These are phyloP conservation scores for Pyralis farinalis DNA, from an alignment of 2,888 invertebrate genomes.

Conservation along the genomic window DNA sequence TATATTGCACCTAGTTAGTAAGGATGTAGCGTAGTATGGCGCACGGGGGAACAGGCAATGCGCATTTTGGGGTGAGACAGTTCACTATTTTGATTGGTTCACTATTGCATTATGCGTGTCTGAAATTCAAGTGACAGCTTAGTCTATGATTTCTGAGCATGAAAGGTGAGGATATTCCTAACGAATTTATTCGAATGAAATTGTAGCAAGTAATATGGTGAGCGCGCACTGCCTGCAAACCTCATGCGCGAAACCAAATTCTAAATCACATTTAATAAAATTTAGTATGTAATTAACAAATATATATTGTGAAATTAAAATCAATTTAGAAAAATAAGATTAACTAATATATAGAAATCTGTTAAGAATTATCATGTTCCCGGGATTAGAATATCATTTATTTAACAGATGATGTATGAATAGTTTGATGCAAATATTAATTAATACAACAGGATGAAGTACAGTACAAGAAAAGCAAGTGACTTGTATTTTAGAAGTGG, in stretches of 20 bases:
- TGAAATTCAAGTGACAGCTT: too few relatives aligned
- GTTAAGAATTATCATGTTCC: constrained; percentile 26
- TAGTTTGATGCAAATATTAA: constrained; percentile 11
- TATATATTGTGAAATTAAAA: constrained; percentile 49
- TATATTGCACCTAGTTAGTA: constrained; percentile 72
- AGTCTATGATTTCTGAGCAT: neutral
- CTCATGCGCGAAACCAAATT: constrained; percentile 68
- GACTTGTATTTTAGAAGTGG: neutral
- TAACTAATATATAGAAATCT: constrained; percentile 44
- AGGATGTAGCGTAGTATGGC: constrained; percentile 62
- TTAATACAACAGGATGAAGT: neutral
- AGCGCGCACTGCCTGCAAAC: constrained; percentile 41
- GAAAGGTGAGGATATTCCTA: neutral
- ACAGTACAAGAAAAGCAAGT: neutral
- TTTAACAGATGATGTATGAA: constrained; percentile 9
- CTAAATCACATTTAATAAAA: constrained; percentile 72
- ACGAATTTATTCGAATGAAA: constrained; percentile 9
- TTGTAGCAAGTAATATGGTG: constrained; percentile 1
- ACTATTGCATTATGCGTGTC: neutral
- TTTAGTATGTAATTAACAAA: constrained; percentile 41
- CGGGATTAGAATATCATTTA: constrained; percentile 10
- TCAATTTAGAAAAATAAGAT: constrained; percentile 46
- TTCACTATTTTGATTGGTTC: neutral
- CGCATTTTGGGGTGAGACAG: constrained; percentile 14
- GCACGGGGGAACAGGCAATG: constrained; percentile 42